A percentile compares a stretch with the other conserved stretches of the same genome.
Evolutionary conservation across 2,888 invertebrate species (phyloP).

Genomic region (Octonoba sinensis): DNA sequence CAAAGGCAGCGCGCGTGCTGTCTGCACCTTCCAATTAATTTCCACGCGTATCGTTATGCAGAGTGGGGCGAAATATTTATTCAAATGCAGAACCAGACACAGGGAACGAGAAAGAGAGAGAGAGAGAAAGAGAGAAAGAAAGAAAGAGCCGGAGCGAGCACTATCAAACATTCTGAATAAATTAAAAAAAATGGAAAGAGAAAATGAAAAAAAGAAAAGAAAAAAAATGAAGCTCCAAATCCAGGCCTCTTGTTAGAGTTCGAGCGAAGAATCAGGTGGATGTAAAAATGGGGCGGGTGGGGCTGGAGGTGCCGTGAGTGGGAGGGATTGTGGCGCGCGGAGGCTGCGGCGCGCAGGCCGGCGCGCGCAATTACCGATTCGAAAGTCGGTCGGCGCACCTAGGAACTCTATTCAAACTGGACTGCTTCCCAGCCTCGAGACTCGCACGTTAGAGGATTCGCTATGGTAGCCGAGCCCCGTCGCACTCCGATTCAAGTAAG

Average conservation of each 20-base stretch:
- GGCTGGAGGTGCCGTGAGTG: constrained; percentile 34
- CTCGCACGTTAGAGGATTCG: constrained; percentile 28
- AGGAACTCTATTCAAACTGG: constrained; percentile 63
- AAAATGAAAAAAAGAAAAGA: too few relatives aligned
- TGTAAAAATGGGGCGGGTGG: constrained; percentile 38
- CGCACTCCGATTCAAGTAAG: constrained; percentile 16
- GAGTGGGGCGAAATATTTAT: constrained; percentile 60
- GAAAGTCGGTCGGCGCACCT: constrained; percentile 51
- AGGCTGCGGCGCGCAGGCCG: constrained; percentile 40
- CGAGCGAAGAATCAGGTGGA: constrained; percentile 51
- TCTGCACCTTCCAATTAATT: constrained; percentile 57
- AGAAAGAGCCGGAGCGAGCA: constrained; percentile 18
- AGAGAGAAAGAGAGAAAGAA: constrained; percentile 28
- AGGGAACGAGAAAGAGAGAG: constrained; percentile 20
- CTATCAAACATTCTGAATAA: constrained; percentile 63
- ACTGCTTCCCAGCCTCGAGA: constrained; percentile 43
- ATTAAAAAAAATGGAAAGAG: constrained; percentile 41
- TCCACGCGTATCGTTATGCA: constrained; percentile 54
- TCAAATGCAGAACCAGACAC: constrained; percentile 45
- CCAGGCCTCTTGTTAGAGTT: constrained; percentile 60
- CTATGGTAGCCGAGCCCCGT: constrained; percentile 53
- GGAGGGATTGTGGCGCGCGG: constrained; percentile 57
- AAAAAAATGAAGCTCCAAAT: constrained; percentile 24
- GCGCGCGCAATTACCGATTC: constrained; percentile 34
- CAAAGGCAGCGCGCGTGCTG: constrained; percentile 36